Base-by-base conservation (phyloP, 2,113 vertebrate species). In the Misgurnus mizolepis region DNA sequence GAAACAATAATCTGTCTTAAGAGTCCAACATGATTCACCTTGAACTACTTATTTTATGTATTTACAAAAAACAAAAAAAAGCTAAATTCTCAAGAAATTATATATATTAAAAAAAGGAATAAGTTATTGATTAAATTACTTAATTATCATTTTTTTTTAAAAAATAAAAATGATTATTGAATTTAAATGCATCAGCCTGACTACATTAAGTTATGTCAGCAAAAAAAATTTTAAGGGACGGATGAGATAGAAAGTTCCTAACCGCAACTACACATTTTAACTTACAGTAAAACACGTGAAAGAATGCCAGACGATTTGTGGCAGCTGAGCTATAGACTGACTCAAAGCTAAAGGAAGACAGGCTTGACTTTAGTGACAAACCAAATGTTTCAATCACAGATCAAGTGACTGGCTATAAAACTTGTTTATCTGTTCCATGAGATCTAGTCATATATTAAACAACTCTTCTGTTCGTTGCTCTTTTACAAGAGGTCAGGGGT, bases 401-500 rank as follows among this genome's bases (percentile, higher is more conserved):
- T 93, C 86, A 91, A 94, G 89, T 88, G 84, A 79, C 67, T 85
- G 45, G 93, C 92, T 93, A 92, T 96, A 95, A 96, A 89, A 71
- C 55, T 91, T 91, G 93, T 95, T 96, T 96, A 95, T 97, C 95
- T 96, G 85, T 92, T 92, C 92, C 88, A 89, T 90, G 91, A 90
- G 92, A 89, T 89, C 91, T 87, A 90, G 94, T 95, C 94, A 94
- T 94, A 94, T 90, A 94, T 95, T 96, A 96, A 96, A 92, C 91
- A 87, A 76, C 87, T 87, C 83, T 91, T 87, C 88, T 88, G 94
- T 92, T 95, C 93, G 87, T 93, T 95, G 94, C 89, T 90, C 93
- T 92, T 93, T 91, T 92, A 89, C 90, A 89, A 80, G 27, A 85
- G 89, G 88, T 91, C 90, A 93, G 87, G 90, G 91, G 73, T 70